Evolutionary conservation across 2,888 invertebrate genomes (phyloP), one percentile per base, ranked within the genome.

Genomic region (Griposia aprilina): DNA sequence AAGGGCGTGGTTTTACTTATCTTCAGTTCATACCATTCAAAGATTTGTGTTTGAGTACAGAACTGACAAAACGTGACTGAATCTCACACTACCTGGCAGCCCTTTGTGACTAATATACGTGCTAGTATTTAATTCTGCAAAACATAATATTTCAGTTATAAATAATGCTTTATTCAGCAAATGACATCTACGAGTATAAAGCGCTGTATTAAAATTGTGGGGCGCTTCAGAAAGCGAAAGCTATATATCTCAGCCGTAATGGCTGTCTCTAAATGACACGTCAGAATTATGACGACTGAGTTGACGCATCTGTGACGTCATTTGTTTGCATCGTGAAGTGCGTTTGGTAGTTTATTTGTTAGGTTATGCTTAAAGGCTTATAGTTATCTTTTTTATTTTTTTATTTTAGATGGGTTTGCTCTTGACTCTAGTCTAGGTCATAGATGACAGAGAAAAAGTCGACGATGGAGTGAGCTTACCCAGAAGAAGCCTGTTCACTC

Each of bases 221-320:
- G 1, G 30, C 52, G 67, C 74, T 60, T 63, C 60, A 71, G 36
- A 74, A 78, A 52, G 50, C 65, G 48, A 36, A 60, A 80, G 6
- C 30, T 62, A 63, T 66, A 66, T 83, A 69, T 76, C 59, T 55
- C 66, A 30, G 52, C 15, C 17, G 26, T 78, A 84, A 84, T 84
- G 78, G 66, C 41, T 70, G 41, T 68, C 73, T 73, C 76, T 48
- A 87, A 86, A 74, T 77, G 74, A 76, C 74, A 75, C 50, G 76
- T 84, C 82, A 76, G 84, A 81, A 70, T 87, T 81, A 84, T 79
- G 70, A 66, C 63, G 72, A 50, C 67, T 74, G 73, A 78, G 72
- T 78, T 81, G 68, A 75, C 76, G 76, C 69, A 63, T 77, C 63
- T 26, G 65, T 84, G 85, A 80, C 79, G 82, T 80, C 77, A 78